A percentile compares a stretch with the other conserved stretches of the same genome.
Conservation (phyloP, 1,140 invertebrate genomes). For the Amyelois transitella region DNA sequence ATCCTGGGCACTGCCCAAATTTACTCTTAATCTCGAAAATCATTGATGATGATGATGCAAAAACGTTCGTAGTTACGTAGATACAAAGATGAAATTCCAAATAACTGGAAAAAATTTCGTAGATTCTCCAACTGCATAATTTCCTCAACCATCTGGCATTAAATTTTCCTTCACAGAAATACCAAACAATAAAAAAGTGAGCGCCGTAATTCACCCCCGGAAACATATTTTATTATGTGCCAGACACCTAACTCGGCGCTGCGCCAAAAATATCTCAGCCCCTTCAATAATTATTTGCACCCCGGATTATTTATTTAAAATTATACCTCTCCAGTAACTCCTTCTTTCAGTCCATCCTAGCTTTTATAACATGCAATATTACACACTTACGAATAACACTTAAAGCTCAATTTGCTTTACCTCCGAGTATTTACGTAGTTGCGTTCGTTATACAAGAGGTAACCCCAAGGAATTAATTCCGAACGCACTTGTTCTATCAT, state of each 20-base stretch:
- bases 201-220: background rate
- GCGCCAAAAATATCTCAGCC: conserved; percentile 7
- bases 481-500: conserved; percentile 11
- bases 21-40: no score
- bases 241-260: background rate
- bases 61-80: no score
- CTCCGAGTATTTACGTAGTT: no score
- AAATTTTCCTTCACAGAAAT: background rate
- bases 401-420: no score
- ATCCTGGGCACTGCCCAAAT: no score
- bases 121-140: no score
- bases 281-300: conserved; percentile 14
- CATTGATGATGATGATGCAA: no score
- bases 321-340: conserved; percentile 11
- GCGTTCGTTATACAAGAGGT: no score
- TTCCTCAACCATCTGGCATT: background rate
- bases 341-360: conserved; percentile 1
- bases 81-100: no score
- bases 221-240: background rate
- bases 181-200: background rate
- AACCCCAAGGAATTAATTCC: conserved; percentile 12
- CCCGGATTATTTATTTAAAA: conserved; percentile 17
- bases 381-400: no score
- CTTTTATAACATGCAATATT: no score
- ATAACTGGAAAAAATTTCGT: no score